Base-by-base conservation (phyloP, 2,888 invertebrate species). In the Idaea aversata region DNA sequence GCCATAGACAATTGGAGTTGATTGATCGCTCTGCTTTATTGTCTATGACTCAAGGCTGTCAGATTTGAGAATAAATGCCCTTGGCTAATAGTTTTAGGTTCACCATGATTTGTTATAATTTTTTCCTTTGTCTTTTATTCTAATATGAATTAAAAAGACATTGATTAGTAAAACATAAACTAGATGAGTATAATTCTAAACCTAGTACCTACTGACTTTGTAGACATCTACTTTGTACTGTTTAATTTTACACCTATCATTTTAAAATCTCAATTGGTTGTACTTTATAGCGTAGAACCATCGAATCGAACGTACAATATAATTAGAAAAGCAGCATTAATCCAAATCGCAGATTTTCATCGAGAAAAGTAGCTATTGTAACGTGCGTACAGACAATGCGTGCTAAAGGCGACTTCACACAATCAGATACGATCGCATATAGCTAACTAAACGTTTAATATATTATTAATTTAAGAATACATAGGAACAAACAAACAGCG, bases 11-110 rank as follows among this genome's bases (percentile, higher is more conserved):
- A 90, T 90, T 90, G 88, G 82, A 75, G 76, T 81, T 85, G 90
- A 90, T 89, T 87, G 90, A 90, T 90, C 85, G 75, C 80, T 76
- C 76, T 73, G 69, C 78, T 81, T 79, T 76, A 81, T 81, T 82
- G 84, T 78, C 81, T 75, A 74, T 88, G 88, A 88, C 75, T 88
- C 88, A 88, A 70, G 61, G 61, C 61, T 65, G 70, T 70, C 71
- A 75, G 75, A 72, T 75, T 77, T 76, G 71, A 70, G 75, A 75
- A 75, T 75, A 72, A 72, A 74, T 66, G 59, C 59, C 59, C 59
- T 70, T 70, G 70, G 67, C 66, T 67, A 5, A 36, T 60, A 35
- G 36, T 60, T 65, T 62, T 47, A 60, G 57, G 59, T 64, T 68
- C 68, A 64, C 47, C 10, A 47, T 47, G 47, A 47, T 47, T 47